phyloP scores from a whole-genome alignment of 2,888 invertebrate genomes.

The Thereva nobilitata region DNA sequence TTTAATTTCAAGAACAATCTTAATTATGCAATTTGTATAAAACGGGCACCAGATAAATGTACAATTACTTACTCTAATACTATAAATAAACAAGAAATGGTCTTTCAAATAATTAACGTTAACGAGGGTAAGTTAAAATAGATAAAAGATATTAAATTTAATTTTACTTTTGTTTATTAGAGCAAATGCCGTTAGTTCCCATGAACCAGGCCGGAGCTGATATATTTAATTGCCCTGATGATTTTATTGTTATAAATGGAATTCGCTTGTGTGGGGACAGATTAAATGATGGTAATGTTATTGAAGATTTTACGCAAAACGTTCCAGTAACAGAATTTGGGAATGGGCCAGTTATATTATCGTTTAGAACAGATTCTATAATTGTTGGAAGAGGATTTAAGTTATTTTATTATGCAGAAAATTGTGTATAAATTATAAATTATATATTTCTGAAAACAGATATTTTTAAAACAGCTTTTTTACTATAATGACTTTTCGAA shows the following conservation, averaged over 20 bases:
- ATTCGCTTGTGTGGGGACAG: constrained; percentile 73
- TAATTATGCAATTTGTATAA: constrained; percentile 76
- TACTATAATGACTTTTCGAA: too few species aligned
- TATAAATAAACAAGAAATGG: constrained; percentile 60
- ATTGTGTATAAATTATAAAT: constrained; percentile 58
- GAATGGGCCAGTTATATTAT: constrained; percentile 72
- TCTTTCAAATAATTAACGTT: constrained; percentile 70
- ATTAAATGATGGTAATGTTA: constrained; percentile 70
- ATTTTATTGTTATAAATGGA: constrained; percentile 72
- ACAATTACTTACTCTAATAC: constrained; percentile 65
- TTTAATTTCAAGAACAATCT: constrained; percentile 67
- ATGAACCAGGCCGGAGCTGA: constrained; percentile 75
- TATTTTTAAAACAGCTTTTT: too few species aligned
- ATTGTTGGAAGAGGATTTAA: constrained; percentile 72
- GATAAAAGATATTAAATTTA: neutral
- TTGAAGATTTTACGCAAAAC: constrained; percentile 67
- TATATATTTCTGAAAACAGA: too few species aligned
- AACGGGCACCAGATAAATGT: constrained; percentile 66
- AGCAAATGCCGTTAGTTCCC: constrained; percentile 66
- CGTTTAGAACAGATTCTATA: constrained; percentile 68
- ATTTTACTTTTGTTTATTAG: constrained; percentile 53
- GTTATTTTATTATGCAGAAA: constrained; percentile 70
- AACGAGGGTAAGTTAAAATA: constrained; percentile 62
- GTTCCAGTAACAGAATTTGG: constrained; percentile 72
- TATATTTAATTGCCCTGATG: constrained; percentile 74